Evolutionary conservation across 2,113 vertebrate genomes (phyloP).

Genomic region (Protobothrops mucrosquamatus): DNA sequence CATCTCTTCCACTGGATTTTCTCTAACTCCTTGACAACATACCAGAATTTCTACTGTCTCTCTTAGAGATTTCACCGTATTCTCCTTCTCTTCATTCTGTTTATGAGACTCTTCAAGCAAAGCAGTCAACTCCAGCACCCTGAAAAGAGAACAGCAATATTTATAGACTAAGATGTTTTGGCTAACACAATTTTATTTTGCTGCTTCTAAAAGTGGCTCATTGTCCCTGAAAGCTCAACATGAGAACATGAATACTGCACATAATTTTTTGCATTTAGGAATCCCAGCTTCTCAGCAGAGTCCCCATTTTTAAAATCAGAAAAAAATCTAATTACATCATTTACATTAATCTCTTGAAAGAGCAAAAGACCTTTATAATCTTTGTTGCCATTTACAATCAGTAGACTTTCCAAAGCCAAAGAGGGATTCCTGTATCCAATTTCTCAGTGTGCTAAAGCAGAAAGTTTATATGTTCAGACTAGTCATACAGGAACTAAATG

Average conservation of each 20-base stretch:
- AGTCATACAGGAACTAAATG: not conserved
- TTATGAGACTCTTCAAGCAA: conserved; percentile 70
- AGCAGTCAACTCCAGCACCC: conserved; percentile 74
- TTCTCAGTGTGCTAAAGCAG: not conserved
- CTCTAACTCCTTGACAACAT: conserved; percentile 45
- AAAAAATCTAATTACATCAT: not conserved
- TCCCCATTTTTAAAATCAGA: not conserved
- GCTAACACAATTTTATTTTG: not conserved
- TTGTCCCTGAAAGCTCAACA: conserved; percentile 3
- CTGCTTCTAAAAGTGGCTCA: conserved; percentile 23
- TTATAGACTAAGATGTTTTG: conserved; percentile 23
- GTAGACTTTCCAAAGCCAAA: not conserved
- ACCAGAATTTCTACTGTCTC: conserved; percentile 70
- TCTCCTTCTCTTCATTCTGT: conserved; percentile 75
- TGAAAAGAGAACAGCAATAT: conserved; percentile 56
- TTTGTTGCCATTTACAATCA: not conserved
- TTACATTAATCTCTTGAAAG: not conserved
- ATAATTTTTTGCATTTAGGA: not conserved
- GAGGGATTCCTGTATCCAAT: not conserved
- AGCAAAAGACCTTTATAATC: not conserved
- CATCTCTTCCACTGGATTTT: conserved; percentile 10
- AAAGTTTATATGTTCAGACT: not conserved
- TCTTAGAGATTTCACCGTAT: conserved; percentile 61
- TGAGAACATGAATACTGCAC: not conserved
- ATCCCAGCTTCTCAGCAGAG: not conserved